A percentile compares a stretch with the other conserved stretches of the same genome.
phyloP scores from a whole-genome alignment of 2,888 invertebrate genomes.

The Dryococelus australis region DNA sequence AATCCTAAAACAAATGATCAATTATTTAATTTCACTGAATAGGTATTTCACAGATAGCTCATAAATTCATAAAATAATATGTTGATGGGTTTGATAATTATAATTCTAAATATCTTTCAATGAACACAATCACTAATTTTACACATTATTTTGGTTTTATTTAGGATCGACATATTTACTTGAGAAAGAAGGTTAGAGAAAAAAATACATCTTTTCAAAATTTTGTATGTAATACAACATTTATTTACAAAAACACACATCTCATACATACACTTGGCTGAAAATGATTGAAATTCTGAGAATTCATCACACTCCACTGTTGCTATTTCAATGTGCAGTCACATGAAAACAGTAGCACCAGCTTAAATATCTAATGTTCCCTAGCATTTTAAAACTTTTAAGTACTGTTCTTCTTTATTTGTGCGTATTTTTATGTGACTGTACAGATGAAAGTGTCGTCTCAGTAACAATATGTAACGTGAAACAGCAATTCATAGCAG shows the following conservation, averaged over 20 bases:
- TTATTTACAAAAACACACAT: constrained; percentile 45
- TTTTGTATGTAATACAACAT: constrained; percentile 35
- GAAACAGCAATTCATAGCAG: neutral
- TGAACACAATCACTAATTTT: too few species aligned
- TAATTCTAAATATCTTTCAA: too few species aligned
- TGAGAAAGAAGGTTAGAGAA: too few species aligned
- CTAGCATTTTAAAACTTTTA: neutral
- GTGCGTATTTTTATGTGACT: constrained; percentile 6
- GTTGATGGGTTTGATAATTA: too few species aligned
- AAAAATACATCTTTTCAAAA: neutral
- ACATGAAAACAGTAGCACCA: neutral
- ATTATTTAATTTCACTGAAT: too few species aligned
- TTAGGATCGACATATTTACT: too few species aligned
- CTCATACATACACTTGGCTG: constrained; percentile 41
- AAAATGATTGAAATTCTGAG: constrained; percentile 21
- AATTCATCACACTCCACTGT: neutral
- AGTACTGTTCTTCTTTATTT: neutral
- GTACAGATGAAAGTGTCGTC: neutral
- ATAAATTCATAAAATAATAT: too few species aligned
- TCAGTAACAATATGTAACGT: neutral
- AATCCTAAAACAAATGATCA: too few species aligned
- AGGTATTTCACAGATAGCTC: too few species aligned
- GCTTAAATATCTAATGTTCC: neutral
- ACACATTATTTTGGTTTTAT: too few species aligned
- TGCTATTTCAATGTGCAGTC: neutral